Evolutionary conservation across 2,888 invertebrate species (phyloP).

Genomic region (Metallyticus violacea): DNA sequence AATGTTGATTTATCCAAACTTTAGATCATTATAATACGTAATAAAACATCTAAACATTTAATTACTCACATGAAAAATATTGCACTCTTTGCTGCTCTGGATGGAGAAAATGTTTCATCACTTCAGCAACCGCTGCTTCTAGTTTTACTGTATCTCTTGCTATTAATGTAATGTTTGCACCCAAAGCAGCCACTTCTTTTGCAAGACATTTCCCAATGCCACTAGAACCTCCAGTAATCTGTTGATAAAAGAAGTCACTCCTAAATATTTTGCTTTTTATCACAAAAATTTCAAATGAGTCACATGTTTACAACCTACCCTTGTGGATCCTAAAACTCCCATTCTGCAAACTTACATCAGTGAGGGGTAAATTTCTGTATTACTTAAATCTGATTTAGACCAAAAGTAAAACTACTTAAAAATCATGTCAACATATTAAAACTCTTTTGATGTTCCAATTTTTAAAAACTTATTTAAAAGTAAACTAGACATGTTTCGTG

Average conservation of each 20-base stretch:
- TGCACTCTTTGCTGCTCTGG: constrained; percentile 58
- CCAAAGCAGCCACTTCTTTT: constrained; percentile 68
- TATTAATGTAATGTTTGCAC: constrained; percentile 87
- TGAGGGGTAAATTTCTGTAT: no score
- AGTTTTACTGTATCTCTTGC: constrained; percentile 76
- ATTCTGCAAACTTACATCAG: no score
- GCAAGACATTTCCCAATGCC: constrained; percentile 91
- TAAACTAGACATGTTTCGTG: no score
- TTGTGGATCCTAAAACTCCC: no score
- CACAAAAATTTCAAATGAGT: no score
- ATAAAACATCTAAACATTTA: background rate
- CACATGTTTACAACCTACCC: no score
- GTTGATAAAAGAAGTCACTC: background rate
- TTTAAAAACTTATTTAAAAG: no score
- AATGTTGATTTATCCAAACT: background rate
- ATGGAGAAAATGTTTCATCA: constrained; percentile 50
- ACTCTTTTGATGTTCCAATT: no score
- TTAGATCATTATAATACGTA: background rate
- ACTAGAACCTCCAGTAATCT: constrained; percentile 92
- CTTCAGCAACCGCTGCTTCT: constrained; percentile 59
- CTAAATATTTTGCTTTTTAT: no score
- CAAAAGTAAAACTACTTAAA: no score
- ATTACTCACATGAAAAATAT: constrained; percentile 49
- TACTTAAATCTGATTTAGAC: no score
- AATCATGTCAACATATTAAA: no score